Base-by-base conservation (phyloP, 2,113 vertebrate species). In the Saimiri boliviensis region DNA sequence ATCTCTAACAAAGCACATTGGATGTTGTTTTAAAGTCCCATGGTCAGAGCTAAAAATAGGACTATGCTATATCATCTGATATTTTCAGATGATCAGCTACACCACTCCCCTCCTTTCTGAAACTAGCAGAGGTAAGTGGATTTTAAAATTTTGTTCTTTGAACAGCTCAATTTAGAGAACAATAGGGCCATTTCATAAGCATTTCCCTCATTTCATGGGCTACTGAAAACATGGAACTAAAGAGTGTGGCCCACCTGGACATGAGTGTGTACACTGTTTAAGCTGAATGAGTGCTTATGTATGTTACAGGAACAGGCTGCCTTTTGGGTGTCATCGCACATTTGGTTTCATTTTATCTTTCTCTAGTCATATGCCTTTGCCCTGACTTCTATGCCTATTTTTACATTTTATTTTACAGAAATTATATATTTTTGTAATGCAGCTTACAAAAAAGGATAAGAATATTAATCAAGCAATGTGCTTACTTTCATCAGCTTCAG, bases 31-130 rank as follows among this genome's bases (percentile, higher is more conserved):
- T 83, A 80, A 92, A 94, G 91, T 70, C 74, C 42, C 91, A 30
- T 49, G 45, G 82, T 66, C 86, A 94, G 80, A 63, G 42, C 89
- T 89, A 96, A 97, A 96, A 96, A 96, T 97, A 97, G 89, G 94
- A 70, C 47, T 27, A 47, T 40, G n/a, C 92, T 87, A 76, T 96
- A 40, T 94, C 90, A 90, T 89, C 92, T 89, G 96, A 87, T 85
- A 85, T 86, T 92, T 81, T 94, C 91, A 63, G 68, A 94, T 89
- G 60, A 86, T 83, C 47, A 66, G 42, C 37, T 23, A 63, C 49
- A 95, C 83, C 37, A 80, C 14, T 91, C n/a, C 54, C 12, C 49
- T 92, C 27, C 54, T 94, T 86, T 89, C 82, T 86, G 80, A 86
- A 96, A 95, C 91, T 76, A 93, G 95, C 84, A 96, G 81, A 76